Evolutionary conservation across 2,797 vertebrate species (phyloP).

Genomic region (Alcedo atthis): DNA sequence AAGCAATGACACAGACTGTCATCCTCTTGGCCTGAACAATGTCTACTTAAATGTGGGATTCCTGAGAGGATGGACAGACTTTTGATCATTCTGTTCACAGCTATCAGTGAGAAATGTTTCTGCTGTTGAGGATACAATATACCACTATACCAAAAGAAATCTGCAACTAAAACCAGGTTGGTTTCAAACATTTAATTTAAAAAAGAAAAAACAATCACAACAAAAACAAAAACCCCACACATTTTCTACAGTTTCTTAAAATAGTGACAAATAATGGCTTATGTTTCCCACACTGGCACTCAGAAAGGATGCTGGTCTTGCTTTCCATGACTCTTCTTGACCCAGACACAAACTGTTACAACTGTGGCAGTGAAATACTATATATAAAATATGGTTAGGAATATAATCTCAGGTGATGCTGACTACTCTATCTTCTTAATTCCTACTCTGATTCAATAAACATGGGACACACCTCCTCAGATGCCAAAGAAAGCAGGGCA

Average conservation of each 20-base stretch:
- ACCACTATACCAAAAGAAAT: neutral
- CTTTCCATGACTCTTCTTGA: neutral
- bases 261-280: neutral
- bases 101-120: neutral
- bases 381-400: neutral
- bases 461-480: rapidly evolving
- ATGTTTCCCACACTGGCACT: rapidly evolving
- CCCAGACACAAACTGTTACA: neutral
- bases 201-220: neutral
- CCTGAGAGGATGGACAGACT: neutral
- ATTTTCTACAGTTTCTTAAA: neutral
- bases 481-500: neutral
- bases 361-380: neutral
- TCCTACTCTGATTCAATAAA: neutral
- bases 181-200: neutral
- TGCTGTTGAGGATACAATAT: neutral
- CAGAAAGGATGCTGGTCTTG: neutral
- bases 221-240: no score
- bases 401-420: no score
- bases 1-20: neutral
- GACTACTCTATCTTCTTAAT: neutral
- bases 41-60: neutral
- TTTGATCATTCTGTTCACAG: neutral
- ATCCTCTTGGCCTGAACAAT: neutral
- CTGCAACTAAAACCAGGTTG: neutral